Evolutionary conservation across 2,797 vertebrate species (phyloP).

Genomic region (Dermochelys coriacea): DNA sequence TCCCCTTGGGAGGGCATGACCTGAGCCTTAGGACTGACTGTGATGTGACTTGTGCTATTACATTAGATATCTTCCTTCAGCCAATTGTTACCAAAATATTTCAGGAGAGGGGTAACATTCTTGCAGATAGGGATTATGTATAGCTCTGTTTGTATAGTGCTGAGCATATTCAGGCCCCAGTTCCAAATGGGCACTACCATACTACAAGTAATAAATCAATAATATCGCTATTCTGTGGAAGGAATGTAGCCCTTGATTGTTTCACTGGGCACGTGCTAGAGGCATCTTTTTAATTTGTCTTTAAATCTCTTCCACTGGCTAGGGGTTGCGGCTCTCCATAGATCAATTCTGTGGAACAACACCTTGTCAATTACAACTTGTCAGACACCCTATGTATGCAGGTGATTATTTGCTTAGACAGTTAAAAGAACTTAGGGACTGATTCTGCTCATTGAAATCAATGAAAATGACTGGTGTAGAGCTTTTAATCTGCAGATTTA

Average conservation of each 20-base stretch:
- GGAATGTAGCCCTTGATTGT: accelerated
- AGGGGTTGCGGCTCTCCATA: accelerated
- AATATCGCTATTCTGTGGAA: accelerated
- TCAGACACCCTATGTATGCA: accelerated
- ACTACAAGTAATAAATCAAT: background rate
- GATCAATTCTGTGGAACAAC: accelerated
- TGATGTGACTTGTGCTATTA: background rate
- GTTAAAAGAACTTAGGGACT: background rate
- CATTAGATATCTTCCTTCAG: background rate
- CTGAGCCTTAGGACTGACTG: background rate
- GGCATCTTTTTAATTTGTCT: background rate
- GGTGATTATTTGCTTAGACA: background rate
- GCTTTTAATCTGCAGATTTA: background rate
- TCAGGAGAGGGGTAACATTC: background rate
- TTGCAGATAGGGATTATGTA: background rate
- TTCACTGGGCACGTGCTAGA: accelerated
- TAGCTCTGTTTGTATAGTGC: background rate
- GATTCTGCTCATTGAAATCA: background rate
- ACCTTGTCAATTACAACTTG: accelerated
- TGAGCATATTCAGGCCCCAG: accelerated
- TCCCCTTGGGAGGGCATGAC: background rate
- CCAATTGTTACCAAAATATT: accelerated
- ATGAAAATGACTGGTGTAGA: background rate
- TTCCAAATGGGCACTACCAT: accelerated
- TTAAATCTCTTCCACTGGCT: accelerated